A percentile compares a stretch with the other conserved stretches of the same genome.
These are phyloP conservation scores for Colinus virginianus DNA, from an alignment of 2,113 vertebrate genomes.

Conservation along the genomic window DNA sequence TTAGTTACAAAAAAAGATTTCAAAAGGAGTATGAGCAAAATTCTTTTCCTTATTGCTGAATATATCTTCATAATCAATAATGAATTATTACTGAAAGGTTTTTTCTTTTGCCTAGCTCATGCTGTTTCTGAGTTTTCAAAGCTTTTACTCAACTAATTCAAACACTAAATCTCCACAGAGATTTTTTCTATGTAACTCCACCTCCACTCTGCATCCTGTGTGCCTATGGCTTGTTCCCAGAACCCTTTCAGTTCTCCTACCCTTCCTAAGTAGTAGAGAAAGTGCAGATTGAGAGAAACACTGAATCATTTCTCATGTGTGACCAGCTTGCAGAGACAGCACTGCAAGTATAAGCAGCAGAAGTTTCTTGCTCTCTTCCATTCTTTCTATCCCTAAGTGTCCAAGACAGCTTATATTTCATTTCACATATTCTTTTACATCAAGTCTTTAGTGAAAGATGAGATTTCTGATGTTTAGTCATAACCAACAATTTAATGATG, in stretches of 20 bases:
- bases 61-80: neutral
- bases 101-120: neutral
- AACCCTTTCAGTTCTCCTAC: neutral
- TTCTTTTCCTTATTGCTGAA: neutral
- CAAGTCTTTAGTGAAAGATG: neutral
- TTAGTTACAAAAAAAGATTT: neutral
- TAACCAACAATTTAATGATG: neutral
- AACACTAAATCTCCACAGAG: neutral
- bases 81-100: neutral
- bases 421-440: neutral
- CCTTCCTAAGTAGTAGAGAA: neutral
- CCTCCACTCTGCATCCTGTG: neutral
- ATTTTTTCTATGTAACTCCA: neutral
- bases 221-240: neutral
- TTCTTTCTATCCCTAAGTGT: neutral
- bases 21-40: neutral
- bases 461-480: neutral
- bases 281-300: neutral
- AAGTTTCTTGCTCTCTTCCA: neutral
- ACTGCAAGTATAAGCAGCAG: neutral
- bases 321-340: neutral
- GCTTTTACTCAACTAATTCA: neutral
- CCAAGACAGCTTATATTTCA: neutral
- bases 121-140: neutral
- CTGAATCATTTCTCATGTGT: neutral